Evolutionary conservation across 2,113 vertebrate species (phyloP).

Genomic region (Sinocyclocheilus rhinocerous): DNA sequence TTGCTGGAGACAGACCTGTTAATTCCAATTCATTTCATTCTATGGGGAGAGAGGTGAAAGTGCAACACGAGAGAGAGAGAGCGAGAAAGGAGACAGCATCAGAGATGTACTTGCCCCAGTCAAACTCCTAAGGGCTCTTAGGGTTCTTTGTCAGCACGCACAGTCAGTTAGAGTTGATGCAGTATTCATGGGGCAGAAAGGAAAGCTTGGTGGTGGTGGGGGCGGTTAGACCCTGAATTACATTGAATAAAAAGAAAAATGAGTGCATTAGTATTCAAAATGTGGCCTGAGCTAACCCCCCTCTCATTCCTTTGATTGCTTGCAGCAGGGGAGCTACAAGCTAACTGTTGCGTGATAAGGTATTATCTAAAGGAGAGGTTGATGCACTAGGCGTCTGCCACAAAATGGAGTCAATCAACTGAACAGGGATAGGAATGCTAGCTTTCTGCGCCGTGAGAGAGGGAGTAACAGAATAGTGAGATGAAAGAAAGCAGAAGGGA

Average conservation of each 20-base stretch:
- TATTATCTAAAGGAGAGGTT: conserved; percentile 64
- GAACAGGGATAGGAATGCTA: conserved; percentile 71
- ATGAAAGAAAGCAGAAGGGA: conserved; percentile 7
- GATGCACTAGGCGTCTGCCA: conserved; percentile 63
- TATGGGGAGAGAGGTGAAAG: conserved; percentile 33
- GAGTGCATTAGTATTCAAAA: conserved; percentile 68
- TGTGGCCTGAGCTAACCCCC: conserved; percentile 57
- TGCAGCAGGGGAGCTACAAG: conserved; percentile 65
- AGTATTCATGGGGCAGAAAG: conserved; percentile 65
- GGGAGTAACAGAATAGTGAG: conserved; percentile 42
- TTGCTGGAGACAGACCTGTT: conserved; percentile 70
- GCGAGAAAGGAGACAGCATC: conserved; percentile 31
- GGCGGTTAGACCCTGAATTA: conserved; percentile 62
- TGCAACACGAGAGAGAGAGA: conserved; percentile 30
- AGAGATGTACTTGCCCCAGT: conserved; percentile 59
- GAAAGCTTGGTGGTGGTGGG: conserved; percentile 20
- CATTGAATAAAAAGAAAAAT: conserved; percentile 60
- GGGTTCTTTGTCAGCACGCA: conserved; percentile 61
- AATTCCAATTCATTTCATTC: conserved; percentile 72
- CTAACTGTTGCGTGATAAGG: conserved; percentile 63
- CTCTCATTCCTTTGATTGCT: conserved; percentile 30
- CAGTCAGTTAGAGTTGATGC: conserved; percentile 59
- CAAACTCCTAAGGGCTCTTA: conserved; percentile 59
- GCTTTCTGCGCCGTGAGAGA: conserved; percentile 52
- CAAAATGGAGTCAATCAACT: conserved; percentile 76